Percentiles rank a stretch among this genome's conserved stretches.
Conservation (phyloP, 2,888 invertebrate species). For the Rhopalosiphum nymphaeae region DNA sequence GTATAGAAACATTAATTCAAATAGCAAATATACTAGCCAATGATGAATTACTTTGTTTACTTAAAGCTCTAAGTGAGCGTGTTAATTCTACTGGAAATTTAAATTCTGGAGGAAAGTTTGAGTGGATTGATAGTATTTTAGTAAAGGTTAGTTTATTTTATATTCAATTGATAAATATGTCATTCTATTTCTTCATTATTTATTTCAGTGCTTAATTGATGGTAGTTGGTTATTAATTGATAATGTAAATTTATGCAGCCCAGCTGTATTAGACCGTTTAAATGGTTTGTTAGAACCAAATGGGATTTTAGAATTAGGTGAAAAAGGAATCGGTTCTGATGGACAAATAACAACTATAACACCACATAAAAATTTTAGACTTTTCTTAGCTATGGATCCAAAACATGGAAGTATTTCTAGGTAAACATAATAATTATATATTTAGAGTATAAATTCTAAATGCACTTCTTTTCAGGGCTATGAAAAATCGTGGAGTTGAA, state of each 20-base stretch:
- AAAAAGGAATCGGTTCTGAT: slow-evolving; percentile 84
- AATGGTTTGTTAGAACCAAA: slow-evolving; percentile 95
- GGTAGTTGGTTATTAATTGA: slow-evolving; percentile 90
- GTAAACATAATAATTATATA: slow-evolving; percentile 69
- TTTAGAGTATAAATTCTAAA: neutral
- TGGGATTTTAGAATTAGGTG: slow-evolving; percentile 89
- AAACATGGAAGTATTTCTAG: slow-evolving; percentile 95
- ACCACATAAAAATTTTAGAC: slow-evolving; percentile 91
- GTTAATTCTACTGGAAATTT: slow-evolving; percentile 62
- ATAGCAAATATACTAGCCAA: slow-evolving; percentile 35
- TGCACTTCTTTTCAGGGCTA: slow-evolving; percentile 77
- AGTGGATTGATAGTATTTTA: slow-evolving; percentile 91
- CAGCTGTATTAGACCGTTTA: slow-evolving; percentile 95
- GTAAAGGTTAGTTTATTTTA: slow-evolving; percentile 75
- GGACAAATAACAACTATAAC: slow-evolving; percentile 80
- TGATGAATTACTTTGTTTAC: slow-evolving; percentile 23
- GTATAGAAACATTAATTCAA: slow-evolving; percentile 45
- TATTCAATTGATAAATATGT: neutral
- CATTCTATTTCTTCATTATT: slow-evolving; percentile 39
- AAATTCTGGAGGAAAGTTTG: slow-evolving; percentile 85
- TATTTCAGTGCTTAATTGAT: slow-evolving; percentile 78
- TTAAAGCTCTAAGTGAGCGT: slow-evolving; percentile 49
- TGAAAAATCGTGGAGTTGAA: slow-evolving; percentile 98
- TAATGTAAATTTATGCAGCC: slow-evolving; percentile 95
- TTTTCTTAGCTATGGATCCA: slow-evolving; percentile 96